Evolutionary conservation across 2,888 invertebrate species (phyloP).

Genomic region (Hypomecis punctinalis): DNA sequence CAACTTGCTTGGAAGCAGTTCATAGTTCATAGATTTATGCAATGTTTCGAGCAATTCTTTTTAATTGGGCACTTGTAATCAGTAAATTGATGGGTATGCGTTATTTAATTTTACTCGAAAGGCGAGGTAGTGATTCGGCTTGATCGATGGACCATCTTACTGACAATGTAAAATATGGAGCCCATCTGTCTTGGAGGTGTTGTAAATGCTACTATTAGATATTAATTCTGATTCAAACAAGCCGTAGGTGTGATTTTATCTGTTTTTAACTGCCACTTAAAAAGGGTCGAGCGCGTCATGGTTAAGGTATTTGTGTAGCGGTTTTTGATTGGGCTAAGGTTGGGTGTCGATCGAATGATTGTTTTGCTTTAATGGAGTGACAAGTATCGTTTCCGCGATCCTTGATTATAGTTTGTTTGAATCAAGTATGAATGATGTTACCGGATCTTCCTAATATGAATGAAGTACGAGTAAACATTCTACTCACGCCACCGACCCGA

Average conservation of each 20-base stretch:
- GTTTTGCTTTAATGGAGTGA: no score
- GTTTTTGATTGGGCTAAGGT: no score
- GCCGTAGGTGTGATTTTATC: constrained; percentile 29
- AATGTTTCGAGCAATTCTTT: constrained; percentile 55
- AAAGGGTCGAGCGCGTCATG: constrained; percentile 13
- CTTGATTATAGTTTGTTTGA: no score
- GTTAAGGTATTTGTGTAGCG: background rate
- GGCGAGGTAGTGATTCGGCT: constrained; percentile 16
- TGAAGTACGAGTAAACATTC: no score
- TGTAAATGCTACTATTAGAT: constrained; percentile 37
- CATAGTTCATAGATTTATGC: constrained; percentile 63
- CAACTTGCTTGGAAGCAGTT: constrained; percentile 60
- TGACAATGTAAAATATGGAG: constrained; percentile 36
- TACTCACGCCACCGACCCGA: no score
- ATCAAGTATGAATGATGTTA: no score
- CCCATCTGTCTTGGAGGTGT: constrained; percentile 41
- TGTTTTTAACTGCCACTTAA: constrained; percentile 20
- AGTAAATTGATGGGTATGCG: constrained; percentile 46
- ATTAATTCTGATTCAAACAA: constrained; percentile 35
- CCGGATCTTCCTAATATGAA: no score
- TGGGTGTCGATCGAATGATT: no score
- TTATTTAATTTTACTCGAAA: constrained; percentile 48
- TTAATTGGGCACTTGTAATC: constrained; percentile 59
- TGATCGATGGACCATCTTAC: constrained; percentile 38
- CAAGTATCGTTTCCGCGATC: no score